These are phyloP conservation scores for Cirrhinus molitorella DNA, from an alignment of 2,797 vertebrate species.

Conservation along the genomic window DNA sequence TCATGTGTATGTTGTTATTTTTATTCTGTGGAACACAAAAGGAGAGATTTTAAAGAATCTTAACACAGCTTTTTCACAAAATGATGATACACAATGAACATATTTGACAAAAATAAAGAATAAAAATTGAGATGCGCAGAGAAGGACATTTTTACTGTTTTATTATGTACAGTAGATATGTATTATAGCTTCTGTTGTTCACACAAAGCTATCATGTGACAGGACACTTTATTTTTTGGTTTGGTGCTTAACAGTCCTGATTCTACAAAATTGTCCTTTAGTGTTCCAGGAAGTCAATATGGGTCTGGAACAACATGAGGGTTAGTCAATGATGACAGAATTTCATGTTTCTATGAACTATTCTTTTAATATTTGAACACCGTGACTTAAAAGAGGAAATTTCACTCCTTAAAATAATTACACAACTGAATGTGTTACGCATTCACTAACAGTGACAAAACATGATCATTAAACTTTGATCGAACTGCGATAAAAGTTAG, in stretches of 20 bases:
- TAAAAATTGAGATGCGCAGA: background rate
- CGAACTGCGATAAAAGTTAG: background rate
- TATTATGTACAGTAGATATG: background rate
- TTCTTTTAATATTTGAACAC: background rate
- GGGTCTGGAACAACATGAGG: background rate
- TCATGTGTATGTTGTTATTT: background rate
- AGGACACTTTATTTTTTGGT: background rate
- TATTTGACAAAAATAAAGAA: background rate
- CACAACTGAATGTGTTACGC: background rate
- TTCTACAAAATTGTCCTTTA: background rate
- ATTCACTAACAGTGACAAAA: background rate
- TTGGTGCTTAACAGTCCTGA: background rate
- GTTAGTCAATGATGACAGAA: background rate
- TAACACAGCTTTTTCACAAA: background rate
- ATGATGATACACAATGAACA: no score
- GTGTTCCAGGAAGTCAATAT: background rate
- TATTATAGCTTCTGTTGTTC: background rate
- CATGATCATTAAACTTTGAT: slow-evolving; percentile 31
- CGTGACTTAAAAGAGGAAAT: background rate
- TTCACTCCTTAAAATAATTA: background rate
- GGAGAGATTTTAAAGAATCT: background rate
- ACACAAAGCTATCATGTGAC: background rate
- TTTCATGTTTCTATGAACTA: background rate
- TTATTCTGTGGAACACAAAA: background rate
- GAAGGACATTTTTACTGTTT: background rate